Evolutionary conservation across 2,113 vertebrate genomes (phyloP).

Genomic region (Siphamia tubifer): DNA sequence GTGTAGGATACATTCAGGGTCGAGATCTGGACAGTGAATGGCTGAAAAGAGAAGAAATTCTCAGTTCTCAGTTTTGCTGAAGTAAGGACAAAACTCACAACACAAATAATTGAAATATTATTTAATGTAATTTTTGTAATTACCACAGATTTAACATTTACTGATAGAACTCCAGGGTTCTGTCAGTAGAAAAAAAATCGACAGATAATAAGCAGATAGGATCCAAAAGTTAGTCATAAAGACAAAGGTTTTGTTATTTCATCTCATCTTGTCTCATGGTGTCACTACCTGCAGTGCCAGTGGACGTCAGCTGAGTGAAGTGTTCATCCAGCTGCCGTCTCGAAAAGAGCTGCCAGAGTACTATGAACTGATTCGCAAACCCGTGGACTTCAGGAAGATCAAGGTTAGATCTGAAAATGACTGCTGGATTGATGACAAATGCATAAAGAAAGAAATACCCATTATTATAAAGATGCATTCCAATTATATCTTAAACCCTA

Average conservation of each 20-base stretch:
- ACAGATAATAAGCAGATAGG: not conserved
- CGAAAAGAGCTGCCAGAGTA: slow-evolving; percentile 96
- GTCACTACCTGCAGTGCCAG: slow-evolving; percentile 76
- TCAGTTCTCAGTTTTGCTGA: not conserved
- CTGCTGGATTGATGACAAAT: not conserved
- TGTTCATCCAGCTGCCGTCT: slow-evolving; percentile 95
- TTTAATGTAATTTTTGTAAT: too few relatives aligned
- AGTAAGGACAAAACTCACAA: too few relatives aligned
- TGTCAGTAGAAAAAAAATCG: not conserved
- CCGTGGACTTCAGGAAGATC: slow-evolving; percentile 97
- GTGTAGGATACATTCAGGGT: not conserved
- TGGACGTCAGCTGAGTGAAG: slow-evolving; percentile 94
- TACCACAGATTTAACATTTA: too few relatives aligned
- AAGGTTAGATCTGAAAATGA: slow-evolving; percentile 78
- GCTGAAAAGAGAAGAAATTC: too few relatives aligned
- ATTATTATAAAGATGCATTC: too few relatives aligned
- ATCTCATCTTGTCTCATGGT: slow-evolving; percentile 3
- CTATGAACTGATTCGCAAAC: slow-evolving; percentile 95
- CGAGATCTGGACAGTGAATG: too few relatives aligned
- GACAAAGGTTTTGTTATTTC: not conserved
- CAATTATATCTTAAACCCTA: slow-evolving; percentile 52
- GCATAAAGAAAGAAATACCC: not conserved
- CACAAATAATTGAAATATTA: too few relatives aligned
- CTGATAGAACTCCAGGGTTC: too few relatives aligned
- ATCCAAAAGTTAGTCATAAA: too few relatives aligned